phyloP scores from a whole-genome alignment of 2,797 vertebrate genomes.

The Sphenodon punctatus region DNA sequence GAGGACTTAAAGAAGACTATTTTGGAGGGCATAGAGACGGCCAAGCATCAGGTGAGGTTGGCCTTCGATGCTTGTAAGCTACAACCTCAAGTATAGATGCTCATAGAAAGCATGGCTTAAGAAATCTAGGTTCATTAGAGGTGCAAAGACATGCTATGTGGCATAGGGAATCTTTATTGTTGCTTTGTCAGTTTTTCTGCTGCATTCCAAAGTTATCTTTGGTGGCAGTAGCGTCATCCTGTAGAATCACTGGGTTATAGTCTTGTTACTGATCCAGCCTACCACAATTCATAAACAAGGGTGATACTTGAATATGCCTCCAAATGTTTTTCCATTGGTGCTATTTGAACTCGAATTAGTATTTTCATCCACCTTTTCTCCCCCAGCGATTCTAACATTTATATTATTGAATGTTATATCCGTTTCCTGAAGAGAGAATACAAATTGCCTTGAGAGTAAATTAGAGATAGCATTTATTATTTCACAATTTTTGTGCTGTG shows the following conservation, averaged over 20 bases:
- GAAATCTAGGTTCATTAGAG: slow-evolving; percentile 31
- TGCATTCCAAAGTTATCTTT: background rate
- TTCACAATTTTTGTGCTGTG: background rate
- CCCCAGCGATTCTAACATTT: background rate
- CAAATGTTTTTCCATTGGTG: background rate
- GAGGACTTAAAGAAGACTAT: slow-evolving; percentile 63
- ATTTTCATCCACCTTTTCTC: background rate
- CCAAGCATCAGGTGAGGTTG: slow-evolving; percentile 68
- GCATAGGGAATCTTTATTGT: slow-evolving; percentile 1
- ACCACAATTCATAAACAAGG: background rate
- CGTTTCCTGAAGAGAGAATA: background rate
- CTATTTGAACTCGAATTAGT: background rate
- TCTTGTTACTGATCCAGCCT: background rate
- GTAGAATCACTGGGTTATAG: background rate
- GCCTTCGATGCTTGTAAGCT: slow-evolving; percentile 70
- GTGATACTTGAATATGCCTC: background rate
- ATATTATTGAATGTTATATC: background rate
- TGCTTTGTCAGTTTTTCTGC: background rate
- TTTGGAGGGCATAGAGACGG: slow-evolving; percentile 70
- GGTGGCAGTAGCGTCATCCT: background rate
- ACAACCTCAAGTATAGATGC: slow-evolving; percentile 48
- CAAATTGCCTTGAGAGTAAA: no score
- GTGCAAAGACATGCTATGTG: slow-evolving; percentile 2
- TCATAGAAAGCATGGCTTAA: slow-evolving; percentile 37
- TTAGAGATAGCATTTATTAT: no score